Percentiles rank a stretch among this genome's conserved stretches.
Evolutionary conservation across 92 coral and sea anemone genomes (phyloP).

Genomic region (Porites lobata): DNA sequence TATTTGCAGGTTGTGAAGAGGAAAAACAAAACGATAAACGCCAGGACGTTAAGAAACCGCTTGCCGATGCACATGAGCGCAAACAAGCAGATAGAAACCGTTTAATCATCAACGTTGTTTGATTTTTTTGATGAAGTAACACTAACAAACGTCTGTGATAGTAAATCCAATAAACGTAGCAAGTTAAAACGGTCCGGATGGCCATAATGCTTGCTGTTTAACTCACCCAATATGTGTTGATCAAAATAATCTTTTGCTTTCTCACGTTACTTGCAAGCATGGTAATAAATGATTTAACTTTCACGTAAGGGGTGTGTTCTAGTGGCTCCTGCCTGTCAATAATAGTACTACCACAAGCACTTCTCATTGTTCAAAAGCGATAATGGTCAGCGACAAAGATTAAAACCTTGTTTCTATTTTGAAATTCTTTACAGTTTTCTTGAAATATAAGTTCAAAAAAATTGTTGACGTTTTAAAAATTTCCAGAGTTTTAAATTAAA

Average conservation of each 20-base stretch:
- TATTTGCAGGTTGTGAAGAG: slow-evolving; percentile 34
- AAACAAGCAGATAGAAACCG: neutral
- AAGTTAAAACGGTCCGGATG: no score
- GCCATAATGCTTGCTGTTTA: no score
- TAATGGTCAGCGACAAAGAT: no score
- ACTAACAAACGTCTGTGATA: neutral
- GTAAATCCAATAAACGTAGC: neutral
- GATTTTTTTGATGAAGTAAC: neutral
- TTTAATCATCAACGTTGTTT: slow-evolving; percentile 11
- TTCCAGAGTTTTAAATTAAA: no score
- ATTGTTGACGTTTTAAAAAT: neutral
- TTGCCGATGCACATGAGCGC: neutral
- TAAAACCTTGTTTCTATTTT: no score
- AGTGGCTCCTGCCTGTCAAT: neutral
- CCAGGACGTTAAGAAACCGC: slow-evolving; percentile 2
- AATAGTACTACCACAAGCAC: slow-evolving; percentile 52
- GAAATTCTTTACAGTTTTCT: no score
- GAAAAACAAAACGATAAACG: slow-evolving; percentile 5
- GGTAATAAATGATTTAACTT: slow-evolving; percentile 13
- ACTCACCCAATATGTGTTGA: no score
- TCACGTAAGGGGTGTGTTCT: slow-evolving; percentile 16
- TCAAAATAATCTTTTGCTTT: neutral
- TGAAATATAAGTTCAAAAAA: neutral
- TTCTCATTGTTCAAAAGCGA: slow-evolving; percentile 4
- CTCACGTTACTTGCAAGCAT: neutral